phyloP scores from a whole-genome alignment of 2,888 invertebrate species.

The Polydesmus complanatus region DNA sequence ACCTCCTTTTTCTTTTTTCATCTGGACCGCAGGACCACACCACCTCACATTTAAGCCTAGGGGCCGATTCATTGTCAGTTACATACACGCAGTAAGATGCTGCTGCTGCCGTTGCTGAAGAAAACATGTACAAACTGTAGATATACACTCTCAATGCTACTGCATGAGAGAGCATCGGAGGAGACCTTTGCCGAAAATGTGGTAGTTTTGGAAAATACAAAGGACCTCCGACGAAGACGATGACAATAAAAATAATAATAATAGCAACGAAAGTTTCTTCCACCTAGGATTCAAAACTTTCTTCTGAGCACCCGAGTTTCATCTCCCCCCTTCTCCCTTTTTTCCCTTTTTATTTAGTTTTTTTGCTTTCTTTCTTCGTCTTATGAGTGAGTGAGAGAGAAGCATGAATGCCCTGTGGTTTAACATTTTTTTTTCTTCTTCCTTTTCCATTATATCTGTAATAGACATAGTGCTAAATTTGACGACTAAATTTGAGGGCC shows the following conservation, averaged over 20 bases:
- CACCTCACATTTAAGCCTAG: not conserved
- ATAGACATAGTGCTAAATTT: not conserved
- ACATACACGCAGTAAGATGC: not conserved
- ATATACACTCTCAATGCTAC: not conserved
- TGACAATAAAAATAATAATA: not conserved
- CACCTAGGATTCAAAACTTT: not conserved
- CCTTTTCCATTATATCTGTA: not conserved
- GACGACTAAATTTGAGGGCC: not conserved
- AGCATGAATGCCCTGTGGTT: not conserved
- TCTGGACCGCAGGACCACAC: not conserved
- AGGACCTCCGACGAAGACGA: not conserved
- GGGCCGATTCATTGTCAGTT: not conserved
- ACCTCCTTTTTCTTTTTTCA: not conserved
- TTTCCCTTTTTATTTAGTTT: not conserved
- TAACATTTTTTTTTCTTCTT: not conserved
- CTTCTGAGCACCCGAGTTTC: not conserved
- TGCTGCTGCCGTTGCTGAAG: not conserved
- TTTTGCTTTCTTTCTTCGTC: not conserved
- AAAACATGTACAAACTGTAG: too few relatives aligned
- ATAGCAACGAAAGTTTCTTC: not conserved
- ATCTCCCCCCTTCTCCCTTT: too few relatives aligned
- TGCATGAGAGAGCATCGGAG: not conserved
- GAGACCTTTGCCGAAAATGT: not conserved
- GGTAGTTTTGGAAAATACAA: not conserved
- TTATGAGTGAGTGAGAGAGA: too few relatives aligned